Percentiles rank a stretch among this genome's conserved stretches.
phyloP scores from a whole-genome alignment of 2,797 vertebrate genomes.

The Linurgus olivaceus region DNA sequence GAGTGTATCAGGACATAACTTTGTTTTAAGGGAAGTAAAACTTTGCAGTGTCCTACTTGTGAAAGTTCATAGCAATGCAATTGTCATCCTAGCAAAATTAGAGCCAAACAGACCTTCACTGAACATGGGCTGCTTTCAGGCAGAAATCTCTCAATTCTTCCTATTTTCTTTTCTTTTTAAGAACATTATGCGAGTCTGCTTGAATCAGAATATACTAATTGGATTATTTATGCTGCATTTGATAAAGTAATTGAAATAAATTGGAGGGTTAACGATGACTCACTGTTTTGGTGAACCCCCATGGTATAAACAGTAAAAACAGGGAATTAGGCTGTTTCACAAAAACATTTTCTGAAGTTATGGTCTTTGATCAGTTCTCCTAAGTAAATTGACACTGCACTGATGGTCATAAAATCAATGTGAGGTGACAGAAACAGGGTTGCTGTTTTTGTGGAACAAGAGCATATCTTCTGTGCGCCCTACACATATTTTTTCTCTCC shows the following conservation, averaged over 20 bases:
- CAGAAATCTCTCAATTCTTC: background rate
- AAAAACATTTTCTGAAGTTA: slow-evolving; percentile 6
- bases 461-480: background rate
- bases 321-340: background rate
- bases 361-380: slow-evolving; percentile 32
- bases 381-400: background rate
- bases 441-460: background rate
- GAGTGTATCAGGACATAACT: background rate
- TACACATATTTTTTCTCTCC: background rate
- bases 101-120: background rate
- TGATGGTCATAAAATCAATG: background rate
- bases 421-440: background rate
- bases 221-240: slow-evolving; percentile 51
- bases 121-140: background rate
- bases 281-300: background rate
- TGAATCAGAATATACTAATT: slow-evolving; percentile 13
- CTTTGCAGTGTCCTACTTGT: background rate
- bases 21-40: background rate
- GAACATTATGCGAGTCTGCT: background rate
- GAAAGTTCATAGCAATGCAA: background rate
- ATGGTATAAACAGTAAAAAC: background rate
- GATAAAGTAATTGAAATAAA: slow-evolving; percentile 37
- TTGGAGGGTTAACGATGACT: slow-evolving; percentile 9
- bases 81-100: slow-evolving; percentile 1
- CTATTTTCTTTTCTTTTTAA: background rate